phyloP scores from a whole-genome alignment of 2,797 vertebrate genomes.

The Mormyrus proboscirostris region DNA sequence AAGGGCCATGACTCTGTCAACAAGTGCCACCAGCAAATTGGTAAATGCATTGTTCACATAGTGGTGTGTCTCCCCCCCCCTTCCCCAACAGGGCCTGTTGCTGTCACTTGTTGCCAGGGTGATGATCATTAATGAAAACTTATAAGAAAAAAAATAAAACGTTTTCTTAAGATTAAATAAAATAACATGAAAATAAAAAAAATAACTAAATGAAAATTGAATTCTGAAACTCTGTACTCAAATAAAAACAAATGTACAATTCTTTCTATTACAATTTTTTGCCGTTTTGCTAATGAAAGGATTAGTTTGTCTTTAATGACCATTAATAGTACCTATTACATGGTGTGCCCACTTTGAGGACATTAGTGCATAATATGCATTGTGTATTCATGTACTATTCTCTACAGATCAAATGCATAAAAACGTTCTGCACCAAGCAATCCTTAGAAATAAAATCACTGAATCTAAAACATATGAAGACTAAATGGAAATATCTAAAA shows the following conservation, averaged over 20 bases:
- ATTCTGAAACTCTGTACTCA: not conserved
- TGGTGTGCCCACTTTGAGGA: not conserved
- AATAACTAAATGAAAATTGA: not conserved
- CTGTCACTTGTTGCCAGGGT: not conserved
- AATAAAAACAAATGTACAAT: not conserved
- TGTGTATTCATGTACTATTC: not conserved
- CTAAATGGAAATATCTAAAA: not conserved
- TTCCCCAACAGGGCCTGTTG: not conserved
- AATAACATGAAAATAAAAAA: not conserved
- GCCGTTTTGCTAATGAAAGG: not conserved
- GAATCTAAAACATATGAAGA: not conserved
- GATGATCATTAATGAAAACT: not conserved
- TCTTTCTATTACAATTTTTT: not conserved
- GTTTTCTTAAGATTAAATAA: not conserved
- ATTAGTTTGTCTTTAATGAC: not conserved
- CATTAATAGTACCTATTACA: not conserved
- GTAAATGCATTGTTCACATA: not conserved
- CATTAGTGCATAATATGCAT: not conserved
- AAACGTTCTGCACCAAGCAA: not conserved
- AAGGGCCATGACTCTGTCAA: not conserved
- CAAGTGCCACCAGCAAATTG: not conserved
- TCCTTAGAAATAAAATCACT: not conserved
- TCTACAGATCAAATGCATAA: not conserved
- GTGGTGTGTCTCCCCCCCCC: not conserved
- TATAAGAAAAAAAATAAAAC: not conserved